Evolutionary conservation across 2,113 vertebrate genomes (phyloP).

Genomic region (Cyanoramphus novaezelandiae): DNA sequence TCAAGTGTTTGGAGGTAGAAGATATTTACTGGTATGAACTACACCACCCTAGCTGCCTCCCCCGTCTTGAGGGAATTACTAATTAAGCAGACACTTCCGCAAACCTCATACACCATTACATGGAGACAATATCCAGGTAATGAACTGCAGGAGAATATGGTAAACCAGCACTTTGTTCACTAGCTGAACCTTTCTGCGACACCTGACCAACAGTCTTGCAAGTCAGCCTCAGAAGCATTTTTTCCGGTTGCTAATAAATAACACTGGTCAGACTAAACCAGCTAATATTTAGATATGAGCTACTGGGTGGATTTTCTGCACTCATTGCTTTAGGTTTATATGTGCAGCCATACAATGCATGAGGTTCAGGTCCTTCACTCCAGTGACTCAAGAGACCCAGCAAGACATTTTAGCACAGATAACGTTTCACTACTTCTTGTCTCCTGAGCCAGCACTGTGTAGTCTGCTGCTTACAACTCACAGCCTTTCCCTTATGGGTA

Average conservation of each 20-base stretch:
- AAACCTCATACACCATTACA: not conserved
- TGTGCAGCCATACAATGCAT: not conserved
- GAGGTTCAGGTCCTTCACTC: not conserved
- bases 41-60: not conserved
- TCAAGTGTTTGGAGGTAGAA: not conserved
- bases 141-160: not conserved
- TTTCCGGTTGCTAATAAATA: not conserved
- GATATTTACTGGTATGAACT: not conserved
- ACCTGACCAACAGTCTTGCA: not conserved
- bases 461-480: not conserved
- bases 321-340: accelerated
- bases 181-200: not conserved
- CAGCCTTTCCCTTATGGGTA: not conserved
- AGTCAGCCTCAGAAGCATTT: not conserved
- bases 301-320: not conserved
- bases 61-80: not conserved
- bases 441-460: not conserved
- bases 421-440: not conserved
- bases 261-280: not conserved
- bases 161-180: not conserved
- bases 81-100: not conserved
- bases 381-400: not conserved
- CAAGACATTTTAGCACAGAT: not conserved
- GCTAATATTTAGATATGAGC: not conserved
- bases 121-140: not conserved